Evolutionary conservation across 2,888 invertebrate species (phyloP).

Genomic region (Rotaria macrura): DNA sequence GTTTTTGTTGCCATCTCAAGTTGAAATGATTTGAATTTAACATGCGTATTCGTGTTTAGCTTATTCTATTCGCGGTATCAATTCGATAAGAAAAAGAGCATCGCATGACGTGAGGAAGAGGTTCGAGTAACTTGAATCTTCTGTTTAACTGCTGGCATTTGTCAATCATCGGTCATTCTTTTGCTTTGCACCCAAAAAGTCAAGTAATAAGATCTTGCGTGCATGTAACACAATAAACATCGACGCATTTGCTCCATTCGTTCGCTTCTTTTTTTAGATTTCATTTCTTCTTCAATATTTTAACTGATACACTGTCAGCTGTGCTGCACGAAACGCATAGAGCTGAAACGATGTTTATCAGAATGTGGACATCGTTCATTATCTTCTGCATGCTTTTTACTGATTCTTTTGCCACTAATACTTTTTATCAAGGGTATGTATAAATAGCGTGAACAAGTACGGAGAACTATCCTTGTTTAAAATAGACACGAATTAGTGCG

Average conservation of each 20-base stretch:
- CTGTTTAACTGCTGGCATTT: background rate
- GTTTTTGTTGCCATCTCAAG: no score
- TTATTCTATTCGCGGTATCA: background rate
- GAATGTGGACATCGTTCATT: background rate
- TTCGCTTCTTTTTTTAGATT: background rate
- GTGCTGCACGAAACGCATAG: background rate
- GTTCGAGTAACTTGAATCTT: background rate
- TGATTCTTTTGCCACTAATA: background rate
- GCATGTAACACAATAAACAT: background rate
- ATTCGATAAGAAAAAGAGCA: background rate
- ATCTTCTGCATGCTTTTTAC: background rate
- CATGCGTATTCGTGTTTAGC: background rate
- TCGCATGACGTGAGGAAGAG: background rate
- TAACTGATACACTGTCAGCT: background rate
- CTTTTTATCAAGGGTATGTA: background rate
- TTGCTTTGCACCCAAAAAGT: background rate
- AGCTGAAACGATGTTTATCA: background rate
- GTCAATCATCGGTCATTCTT: background rate
- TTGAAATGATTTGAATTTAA: no score
- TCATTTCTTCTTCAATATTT: background rate
- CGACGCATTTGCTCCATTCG: background rate
- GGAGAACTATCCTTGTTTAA: background rate
- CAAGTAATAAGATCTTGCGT: background rate
- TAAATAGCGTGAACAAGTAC: background rate
- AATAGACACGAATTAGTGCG: background rate